Evolutionary conservation across 2,888 invertebrate species (phyloP), one percentile per base, ranked within the genome.

Genomic region (Anarsia innoxiella): DNA sequence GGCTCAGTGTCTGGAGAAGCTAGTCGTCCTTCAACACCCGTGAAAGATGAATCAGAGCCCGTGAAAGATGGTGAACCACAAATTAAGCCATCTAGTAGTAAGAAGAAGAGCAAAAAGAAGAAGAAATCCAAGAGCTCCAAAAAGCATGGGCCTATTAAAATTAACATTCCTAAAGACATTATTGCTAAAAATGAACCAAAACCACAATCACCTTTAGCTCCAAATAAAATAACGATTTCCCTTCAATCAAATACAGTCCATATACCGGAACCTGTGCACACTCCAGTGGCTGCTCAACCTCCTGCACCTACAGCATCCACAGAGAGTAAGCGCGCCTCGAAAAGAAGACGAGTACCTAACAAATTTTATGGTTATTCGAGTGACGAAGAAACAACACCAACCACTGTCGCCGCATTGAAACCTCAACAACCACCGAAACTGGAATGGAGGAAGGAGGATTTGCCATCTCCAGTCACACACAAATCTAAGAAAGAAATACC

Each of bases 321-420:
- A 3, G 91, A 92, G 53, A 89, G 74, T 11, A 92, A 90, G 59
- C 85, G 94, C 23, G 89, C 90, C 1, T 94, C 94, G 1, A 94
- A 94, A 70, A 88, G 94, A 41, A 87, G 93, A 53, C 78, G 94
- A 26, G 90, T 94, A 15, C 94, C 93, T 0, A 94, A 94, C 59
- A 92, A 91, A 59, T 95, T 95, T 66, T 95, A 94, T 61, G 95
- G 94, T 0, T 94, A 94, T 64, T 93, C 94, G 0, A 94, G 94
- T 64, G 94, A 94, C 51, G 94, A 94, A 54, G 94, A 94, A 45
- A 85, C 71, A 37, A 76, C 86, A 13, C 78, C 86, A 1, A 84
- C 87, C 10, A 11, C 31, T 1, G 11, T 15, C 10, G 11, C 61
- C 12, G 89, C 80, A 41, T 54, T 77, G 11, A 71, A 84, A 56